A percentile compares a stretch with the other conserved stretches of the same genome.
phyloP scores from a whole-genome alignment of 2,888 invertebrate species.

The Incurvaria masculella region DNA sequence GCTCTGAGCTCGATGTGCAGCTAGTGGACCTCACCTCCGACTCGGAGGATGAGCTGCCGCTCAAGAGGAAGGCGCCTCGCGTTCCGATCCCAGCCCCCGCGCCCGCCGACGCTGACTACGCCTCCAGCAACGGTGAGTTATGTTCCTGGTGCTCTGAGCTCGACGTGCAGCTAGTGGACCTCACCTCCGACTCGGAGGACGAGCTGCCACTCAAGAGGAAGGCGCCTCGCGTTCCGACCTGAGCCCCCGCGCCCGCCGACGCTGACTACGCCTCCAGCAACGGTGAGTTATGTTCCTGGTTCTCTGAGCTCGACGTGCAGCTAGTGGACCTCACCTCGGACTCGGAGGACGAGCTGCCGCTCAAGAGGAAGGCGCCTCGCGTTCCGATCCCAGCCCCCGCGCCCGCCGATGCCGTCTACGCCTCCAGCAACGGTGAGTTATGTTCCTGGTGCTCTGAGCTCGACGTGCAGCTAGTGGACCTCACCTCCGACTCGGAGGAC shows the following conservation, averaged over 20 bases:
- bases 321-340: conserved; percentile 73
- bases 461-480: conserved; percentile 57
- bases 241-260: conserved; percentile 32
- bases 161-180: conserved; percentile 57
- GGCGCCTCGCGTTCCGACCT: conserved; percentile 34
- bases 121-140: conserved; percentile 26
- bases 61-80: conserved; percentile 55
- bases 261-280: conserved; percentile 39
- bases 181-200: conserved; percentile 73
- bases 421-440: conserved; percentile 26
- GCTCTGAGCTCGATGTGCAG: conserved; percentile 27
- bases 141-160: conserved; percentile 19
- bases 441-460: conserved; percentile 19
- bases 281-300: conserved; percentile 10
- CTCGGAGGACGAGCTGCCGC: conserved; percentile 67
- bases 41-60: conserved; percentile 67
- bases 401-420: conserved; percentile 35
- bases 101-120: conserved; percentile 35
- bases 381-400: conserved; percentile 37
- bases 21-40: conserved; percentile 73
- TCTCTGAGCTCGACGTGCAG: conserved; percentile 23
- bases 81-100: conserved; percentile 37
- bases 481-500: conserved; percentile 73
- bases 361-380: conserved; percentile 55
- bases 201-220: conserved; percentile 65